Conservation (phyloP, 1,140 invertebrate species). For the Oryctes rhinoceros region DNA sequence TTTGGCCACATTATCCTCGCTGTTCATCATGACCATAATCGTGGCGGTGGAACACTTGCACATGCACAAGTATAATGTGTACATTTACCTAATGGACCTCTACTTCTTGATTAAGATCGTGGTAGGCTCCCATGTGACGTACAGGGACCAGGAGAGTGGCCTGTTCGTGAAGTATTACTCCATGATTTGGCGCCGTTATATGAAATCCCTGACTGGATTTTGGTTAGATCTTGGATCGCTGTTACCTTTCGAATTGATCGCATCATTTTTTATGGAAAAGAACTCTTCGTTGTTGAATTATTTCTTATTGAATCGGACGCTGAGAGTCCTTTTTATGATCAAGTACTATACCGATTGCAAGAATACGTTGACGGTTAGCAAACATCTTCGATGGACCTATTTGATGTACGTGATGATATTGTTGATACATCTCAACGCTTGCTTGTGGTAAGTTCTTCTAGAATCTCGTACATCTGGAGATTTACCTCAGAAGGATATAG, state of each 20-base stretch:
- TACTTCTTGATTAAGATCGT: not conserved
- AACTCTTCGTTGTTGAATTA: not conserved
- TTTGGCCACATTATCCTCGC: not conserved
- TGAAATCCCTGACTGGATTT: conserved; percentile 20
- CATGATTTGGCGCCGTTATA: not conserved
- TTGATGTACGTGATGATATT: conserved; percentile 33
- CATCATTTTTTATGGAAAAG: not conserved
- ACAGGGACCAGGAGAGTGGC: not conserved
- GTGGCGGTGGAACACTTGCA: not conserved
- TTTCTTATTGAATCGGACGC: conserved; percentile 35
- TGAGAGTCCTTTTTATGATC: conserved; percentile 44
- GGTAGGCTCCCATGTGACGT: not conserved
- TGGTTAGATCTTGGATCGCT: conserved; percentile 1
- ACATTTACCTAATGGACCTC: not conserved
- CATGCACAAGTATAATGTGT: not conserved
- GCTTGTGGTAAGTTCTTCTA: not conserved
- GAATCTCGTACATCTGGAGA: not conserved
- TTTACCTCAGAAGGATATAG: too few relatives aligned
- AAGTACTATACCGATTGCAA: conserved; percentile 38
- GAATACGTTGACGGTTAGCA: conserved; percentile 22
- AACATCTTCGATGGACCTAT: conserved; percentile 14
- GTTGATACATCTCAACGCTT: conserved; percentile 22
- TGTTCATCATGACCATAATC: not conserved
- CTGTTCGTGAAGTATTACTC: not conserved
- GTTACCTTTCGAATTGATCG: conserved; percentile 12